Evolutionary conservation across 2,888 invertebrate species (phyloP), one percentile per base, ranked within the genome.

Genomic region (Rugalucina vietnamica): DNA sequence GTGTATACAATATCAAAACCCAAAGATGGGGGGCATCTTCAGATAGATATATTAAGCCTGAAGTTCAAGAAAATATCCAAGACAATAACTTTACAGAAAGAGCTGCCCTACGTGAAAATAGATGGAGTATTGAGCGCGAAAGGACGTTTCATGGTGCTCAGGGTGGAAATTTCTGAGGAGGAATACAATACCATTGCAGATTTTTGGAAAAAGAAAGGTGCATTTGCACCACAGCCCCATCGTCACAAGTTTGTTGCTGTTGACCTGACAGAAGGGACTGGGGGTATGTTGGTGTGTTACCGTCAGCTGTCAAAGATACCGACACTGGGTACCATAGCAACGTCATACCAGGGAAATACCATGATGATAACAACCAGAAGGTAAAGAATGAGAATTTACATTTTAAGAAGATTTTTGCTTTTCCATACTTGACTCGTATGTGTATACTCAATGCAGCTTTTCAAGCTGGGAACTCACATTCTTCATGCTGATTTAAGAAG

Each of bases 281-380:
- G 91, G 3, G 86, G 81, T 3, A 76, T 92, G 21, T 75, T 90
- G 36, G 87, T 88, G 0, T 93, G 92, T 77, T 86, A 84, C 50
- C 83, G 92, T 72, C 88, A 87, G 27, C 82, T 93, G 77, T 90
- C 92, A 14, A 93, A 91, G 72, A 90, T 93, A 18, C 93, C 93
- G n/a, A 82, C 82, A 60, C 89, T 93, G 24, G 93, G 92, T 21
- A 87, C 89, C 10, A 75, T 78, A 36, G 85, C 88, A 21, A 76
- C 74, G 12, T 85, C 91, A 8, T 88, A 88, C 80, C 76, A 37
- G n/a, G 92, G 92, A 32, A 92, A 92, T 79, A 81, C 79, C 0
- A 87, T 93, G 85, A 79, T 93, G 39, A 80, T 92, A 12, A 81
- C 91, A 12, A 86, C 92, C 3, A 80, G 92, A 34, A 84, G 84